phyloP scores from a whole-genome alignment of 2,888 invertebrate genomes.

The Agrilus mali region DNA sequence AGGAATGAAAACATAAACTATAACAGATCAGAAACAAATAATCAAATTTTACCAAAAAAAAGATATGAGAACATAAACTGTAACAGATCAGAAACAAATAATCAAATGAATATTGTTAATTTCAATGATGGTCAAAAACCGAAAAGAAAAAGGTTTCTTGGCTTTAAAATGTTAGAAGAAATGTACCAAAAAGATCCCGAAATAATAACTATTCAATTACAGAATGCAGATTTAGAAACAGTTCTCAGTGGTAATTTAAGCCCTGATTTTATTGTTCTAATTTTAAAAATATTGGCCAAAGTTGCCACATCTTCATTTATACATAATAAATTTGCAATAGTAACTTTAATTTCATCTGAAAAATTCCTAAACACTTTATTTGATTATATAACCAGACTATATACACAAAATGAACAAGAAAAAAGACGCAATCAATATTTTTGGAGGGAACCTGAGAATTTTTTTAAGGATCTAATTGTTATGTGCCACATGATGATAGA shows the following conservation, averaged over 20 bases:
- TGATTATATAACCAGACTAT: conserved; percentile 14
- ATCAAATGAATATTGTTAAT: no score
- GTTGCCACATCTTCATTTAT: conserved; percentile 26
- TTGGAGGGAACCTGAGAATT: conserved; percentile 16
- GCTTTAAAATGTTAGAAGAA: conserved; percentile 36
- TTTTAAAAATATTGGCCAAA: conserved; percentile 34
- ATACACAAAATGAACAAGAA: conserved; percentile 10
- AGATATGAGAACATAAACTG: no score
- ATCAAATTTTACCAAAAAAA: no score
- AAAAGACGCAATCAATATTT: conserved; percentile 12
- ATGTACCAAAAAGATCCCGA: conserved; percentile 33
- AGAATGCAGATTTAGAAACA: no score
- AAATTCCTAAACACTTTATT: conserved; percentile 16
- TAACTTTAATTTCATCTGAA: conserved; percentile 12
- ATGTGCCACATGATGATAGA: conserved; percentile 29
- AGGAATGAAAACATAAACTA: no score
- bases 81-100: no score
- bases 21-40: no score
- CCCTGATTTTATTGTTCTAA: conserved; percentile 37
- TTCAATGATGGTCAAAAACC: background rate
- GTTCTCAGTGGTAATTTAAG: background rate
- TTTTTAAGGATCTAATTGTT: conserved; percentile 17
- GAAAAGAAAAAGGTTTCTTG: conserved; percentile 12
- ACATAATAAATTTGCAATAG: conserved; percentile 13
- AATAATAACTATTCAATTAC: conserved; percentile 33